Evolutionary conservation across 2,888 invertebrate genomes (phyloP).

Genomic region (Sphaerophoria taeniata): DNA sequence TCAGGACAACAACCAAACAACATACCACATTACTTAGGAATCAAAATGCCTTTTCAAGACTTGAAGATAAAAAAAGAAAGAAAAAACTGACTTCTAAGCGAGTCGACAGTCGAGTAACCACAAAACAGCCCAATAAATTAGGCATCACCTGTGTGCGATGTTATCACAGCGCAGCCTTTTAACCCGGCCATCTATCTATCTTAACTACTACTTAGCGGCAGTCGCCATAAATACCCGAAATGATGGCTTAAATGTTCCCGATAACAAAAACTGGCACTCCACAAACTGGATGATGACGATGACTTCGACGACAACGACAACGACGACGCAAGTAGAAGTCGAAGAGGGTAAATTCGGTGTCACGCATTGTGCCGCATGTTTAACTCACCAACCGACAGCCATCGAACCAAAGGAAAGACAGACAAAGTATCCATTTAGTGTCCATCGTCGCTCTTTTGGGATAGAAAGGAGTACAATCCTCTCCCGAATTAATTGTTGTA

Average conservation of each 20-base stretch:
- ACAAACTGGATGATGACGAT: too few relatives aligned
- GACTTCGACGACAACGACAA: not conserved
- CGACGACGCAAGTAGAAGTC: constrained; percentile 13
- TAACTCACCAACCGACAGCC: constrained; percentile 70
- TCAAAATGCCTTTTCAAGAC: not conserved
- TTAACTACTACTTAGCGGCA: constrained; percentile 74
- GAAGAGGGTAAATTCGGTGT: constrained; percentile 43
- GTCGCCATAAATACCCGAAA: constrained; percentile 69
- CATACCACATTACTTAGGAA: not conserved
- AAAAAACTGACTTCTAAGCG: constrained; percentile 38
- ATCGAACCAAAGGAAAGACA: constrained; percentile 7
- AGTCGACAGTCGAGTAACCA: constrained; percentile 45
- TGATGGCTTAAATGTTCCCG: constrained; percentile 71
- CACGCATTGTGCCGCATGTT: constrained; percentile 60
- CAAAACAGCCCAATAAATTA: constrained; percentile 71
- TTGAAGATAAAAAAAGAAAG: constrained; percentile 19
- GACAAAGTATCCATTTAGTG: constrained; percentile 70
- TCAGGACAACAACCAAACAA: constrained; percentile 42
- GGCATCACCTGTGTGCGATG: constrained; percentile 67
- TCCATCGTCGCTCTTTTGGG: constrained; percentile 22
- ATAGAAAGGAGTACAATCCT: constrained; percentile 46
- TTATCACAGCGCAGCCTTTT: constrained; percentile 69
- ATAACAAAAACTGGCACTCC: constrained; percentile 60
- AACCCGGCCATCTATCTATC: constrained; percentile 73
- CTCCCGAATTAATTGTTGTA: constrained; percentile 55